Evolutionary conservation across 1,140 invertebrate genomes (phyloP), one percentile per base, ranked within the genome.

Genomic region (Cydia pomonella): DNA sequence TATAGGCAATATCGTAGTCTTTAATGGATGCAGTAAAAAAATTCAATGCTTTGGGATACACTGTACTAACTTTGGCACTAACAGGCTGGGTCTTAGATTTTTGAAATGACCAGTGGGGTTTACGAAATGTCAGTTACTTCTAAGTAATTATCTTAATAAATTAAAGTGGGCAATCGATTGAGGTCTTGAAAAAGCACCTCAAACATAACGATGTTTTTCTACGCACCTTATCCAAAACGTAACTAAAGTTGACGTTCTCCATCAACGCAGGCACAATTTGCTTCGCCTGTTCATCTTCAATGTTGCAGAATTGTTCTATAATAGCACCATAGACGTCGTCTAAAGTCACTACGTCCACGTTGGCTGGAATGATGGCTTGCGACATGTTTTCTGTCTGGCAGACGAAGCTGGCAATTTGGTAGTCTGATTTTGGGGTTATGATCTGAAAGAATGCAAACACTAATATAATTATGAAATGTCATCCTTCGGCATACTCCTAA

Each of bases 241-340:
- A 88, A 18, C 90, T 91, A 66, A 92, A 94, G 59, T 95, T 94
- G 0, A 94, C 72, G 77, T 94, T 94, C 27, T 93, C 87, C 16
- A 94, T 79, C 3, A 95, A 80, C 33, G 89, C 84, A 0, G 93
- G 82, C 1, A 93, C 44, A 1, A 94, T 85, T 69, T 93, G 87
- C 75, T 93, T 88, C 0, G 89, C 92, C 4, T 85, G 83, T 0
- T 87, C 80, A 29, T 93, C 91, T 13, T 85, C 79, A 12, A 94
- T 73, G 3, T 88, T 87, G 53, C 94, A 95, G 74, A 95, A 88
- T 79, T 93, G 86, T 0, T 88, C 82, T 0, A 79, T 73, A 9
- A 88, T 80, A 0, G 87, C 88, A 0, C 79, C 84, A 25, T 81
- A 82, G 0, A 91, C 80, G 38, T 89, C 89, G 0, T 91, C 88